phyloP scores from a whole-genome alignment of 2,888 invertebrate genomes.

The Microctonus aethiopoides region DNA sequence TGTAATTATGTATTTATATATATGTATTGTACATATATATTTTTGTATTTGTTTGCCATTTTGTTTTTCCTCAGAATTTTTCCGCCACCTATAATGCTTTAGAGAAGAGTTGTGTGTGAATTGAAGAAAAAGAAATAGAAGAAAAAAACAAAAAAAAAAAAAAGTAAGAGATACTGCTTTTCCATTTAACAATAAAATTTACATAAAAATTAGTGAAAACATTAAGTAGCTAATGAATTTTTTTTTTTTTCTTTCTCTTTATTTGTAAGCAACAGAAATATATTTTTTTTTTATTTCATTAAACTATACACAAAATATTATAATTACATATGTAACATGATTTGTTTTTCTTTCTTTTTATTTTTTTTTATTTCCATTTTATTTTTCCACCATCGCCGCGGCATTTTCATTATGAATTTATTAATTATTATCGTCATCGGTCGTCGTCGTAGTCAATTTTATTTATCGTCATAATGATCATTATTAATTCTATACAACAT shows the following conservation, averaged over 20 bases:
- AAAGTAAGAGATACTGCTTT: constrained; percentile 45
- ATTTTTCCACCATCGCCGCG: background rate
- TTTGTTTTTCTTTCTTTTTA: constrained; percentile 32
- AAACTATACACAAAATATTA: constrained; percentile 67
- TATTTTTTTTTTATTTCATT: constrained; percentile 61
- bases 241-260: constrained; percentile 48
- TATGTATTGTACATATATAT: constrained; percentile 43
- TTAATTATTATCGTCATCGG: background rate
- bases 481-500: constrained; percentile 64
- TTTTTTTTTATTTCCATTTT: constrained; percentile 26
- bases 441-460: too few relatives aligned
- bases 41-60: constrained; percentile 54
- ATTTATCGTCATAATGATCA: constrained; percentile 26
- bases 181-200: constrained; percentile 20
- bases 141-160: constrained; percentile 39
- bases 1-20: background rate
- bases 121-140: constrained; percentile 29
- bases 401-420: constrained; percentile 11
- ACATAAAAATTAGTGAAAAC: constrained; percentile 62
- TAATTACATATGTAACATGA: constrained; percentile 67
- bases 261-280: constrained; percentile 66
- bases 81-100: constrained; percentile 60
- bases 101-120: constrained; percentile 38
- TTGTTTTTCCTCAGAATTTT: constrained; percentile 47
- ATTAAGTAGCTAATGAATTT: constrained; percentile 64